Base-by-base conservation (phyloP, 2,888 invertebrate genomes). In the Polydrusus pterygomalis region DNA sequence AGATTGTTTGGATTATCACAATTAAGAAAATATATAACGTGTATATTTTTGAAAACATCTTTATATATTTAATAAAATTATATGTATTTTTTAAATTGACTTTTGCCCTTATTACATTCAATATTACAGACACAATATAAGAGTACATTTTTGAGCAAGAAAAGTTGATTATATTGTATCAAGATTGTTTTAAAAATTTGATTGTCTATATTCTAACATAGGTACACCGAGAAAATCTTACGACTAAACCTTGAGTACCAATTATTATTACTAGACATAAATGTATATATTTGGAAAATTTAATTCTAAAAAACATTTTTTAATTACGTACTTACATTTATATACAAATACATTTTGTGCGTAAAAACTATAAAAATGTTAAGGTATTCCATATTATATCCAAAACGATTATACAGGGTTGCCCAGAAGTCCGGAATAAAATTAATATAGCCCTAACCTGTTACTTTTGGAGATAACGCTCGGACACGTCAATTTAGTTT, bases 141-240 rank as follows among this genome's bases (percentile, higher is more conserved):
- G 56, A 60, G 38, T 60, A 60, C n/a, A n/a, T n/a, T n/a, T 34
- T 60, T 60, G 58, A 60, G 58, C 58, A 60, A 60, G 58, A 18
- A 60, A 60, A 18, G 17, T 60, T 40, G 18, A 18, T 38, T n/a
- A 30, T 58, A 10, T 13, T 38, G 38, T 60, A 13, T 60, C 11
- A 60, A 60, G 17, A 60, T 11, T 60, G 11, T 38, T 38, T 38
- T 11, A 17, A n/a, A n/a, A 58, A 38, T 60, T 18, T 60, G 58
- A 60, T 60, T 60, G 58, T 60, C 58, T 60, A 60, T 11, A 17
- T n/a, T 60, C 58, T 60, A 60, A 60, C 38, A 38, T 38, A 30
- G 30, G 30, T 30, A 60, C 38, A 60, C 18, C 17, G 38, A 38
- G 38, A 38, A 17, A 60, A 60, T 38, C 38, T 40, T 60, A 60